A percentile compares a stretch with the other conserved stretches of the same genome.
phyloP scores from a whole-genome alignment of 92 coral and sea anemone genomes.

The Umimayanthus chanpuru region DNA sequence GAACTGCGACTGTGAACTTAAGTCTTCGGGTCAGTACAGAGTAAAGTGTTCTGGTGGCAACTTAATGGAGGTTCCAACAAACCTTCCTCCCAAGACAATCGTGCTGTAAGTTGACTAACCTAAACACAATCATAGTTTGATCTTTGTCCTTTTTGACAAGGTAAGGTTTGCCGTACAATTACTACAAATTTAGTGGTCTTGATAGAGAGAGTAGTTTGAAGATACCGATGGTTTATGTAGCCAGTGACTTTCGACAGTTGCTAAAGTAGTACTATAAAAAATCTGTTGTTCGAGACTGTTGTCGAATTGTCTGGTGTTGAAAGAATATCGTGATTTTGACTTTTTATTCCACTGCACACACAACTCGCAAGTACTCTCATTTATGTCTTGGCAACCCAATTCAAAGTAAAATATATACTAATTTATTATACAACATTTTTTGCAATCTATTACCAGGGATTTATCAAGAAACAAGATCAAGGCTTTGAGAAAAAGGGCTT shows the following conservation, averaged over 20 bases:
- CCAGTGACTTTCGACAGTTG: background rate
- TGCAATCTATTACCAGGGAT: conserved; percentile 50
- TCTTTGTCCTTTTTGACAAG: conserved; percentile 1
- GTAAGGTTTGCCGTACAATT: conserved; percentile 25
- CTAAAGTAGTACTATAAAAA: too few relatives aligned
- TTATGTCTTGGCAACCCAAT: background rate
- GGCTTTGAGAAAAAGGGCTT: conserved; percentile 64
- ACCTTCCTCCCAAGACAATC: conserved; percentile 21
- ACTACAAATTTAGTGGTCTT: conserved; percentile 3
- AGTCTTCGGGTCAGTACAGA: conserved; percentile 17
- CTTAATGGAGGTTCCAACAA: background rate
- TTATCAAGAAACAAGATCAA: conserved; percentile 69
- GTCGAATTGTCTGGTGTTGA: background rate
- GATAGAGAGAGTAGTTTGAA: background rate
- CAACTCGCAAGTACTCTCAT: background rate
- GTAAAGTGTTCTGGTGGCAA: conserved; percentile 8
- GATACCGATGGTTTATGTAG: background rate
- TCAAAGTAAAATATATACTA: background rate
- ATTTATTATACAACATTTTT: background rate
- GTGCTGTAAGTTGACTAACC: conserved; percentile 17
- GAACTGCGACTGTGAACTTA: conserved; percentile 1
- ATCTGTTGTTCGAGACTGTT: background rate
- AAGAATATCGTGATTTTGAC: background rate
- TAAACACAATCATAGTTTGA: background rate
- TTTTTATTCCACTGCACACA: background rate